phyloP scores from a whole-genome alignment of 2,797 vertebrate species.

The Molossus alvarezi region DNA sequence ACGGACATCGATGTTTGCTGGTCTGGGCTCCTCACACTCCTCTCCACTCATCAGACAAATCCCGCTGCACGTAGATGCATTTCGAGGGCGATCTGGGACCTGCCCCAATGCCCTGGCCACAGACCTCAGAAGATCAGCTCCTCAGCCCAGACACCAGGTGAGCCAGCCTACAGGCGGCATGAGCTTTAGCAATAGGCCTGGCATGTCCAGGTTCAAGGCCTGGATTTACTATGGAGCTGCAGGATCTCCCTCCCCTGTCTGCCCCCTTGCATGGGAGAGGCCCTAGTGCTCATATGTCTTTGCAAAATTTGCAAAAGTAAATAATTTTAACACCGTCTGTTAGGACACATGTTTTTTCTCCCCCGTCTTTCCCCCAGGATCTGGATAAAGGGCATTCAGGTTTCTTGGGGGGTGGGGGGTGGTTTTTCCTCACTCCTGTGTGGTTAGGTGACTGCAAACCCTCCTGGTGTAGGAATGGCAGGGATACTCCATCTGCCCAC shows the following conservation, averaged over 20 bases:
- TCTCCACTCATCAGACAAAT: conserved; percentile 58
- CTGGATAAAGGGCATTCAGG: not conserved
- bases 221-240: conserved; percentile 64
- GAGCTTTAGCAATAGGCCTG: conserved; percentile 33
- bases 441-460: not conserved
- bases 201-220: conserved; percentile 57
- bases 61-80: conserved; percentile 61
- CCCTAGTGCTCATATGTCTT: not conserved
- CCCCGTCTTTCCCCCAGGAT: not conserved
- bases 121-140: not conserved
- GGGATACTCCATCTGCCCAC: fast-evolving
- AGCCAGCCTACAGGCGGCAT: not conserved
- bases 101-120: not conserved
- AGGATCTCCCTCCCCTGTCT: not conserved
- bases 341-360: not conserved
- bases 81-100: conserved; percentile 72
- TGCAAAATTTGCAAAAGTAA: not conserved
- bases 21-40: not conserved
- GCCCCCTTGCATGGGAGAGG: not conserved
- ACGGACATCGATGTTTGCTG: conserved; percentile 64
- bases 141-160: conserved; percentile 21
- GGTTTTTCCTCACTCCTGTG: not conserved
- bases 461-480: not conserved
- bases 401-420: not conserved
- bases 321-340: not conserved